Percentiles rank a stretch among this genome's conserved stretches.
Evolutionary conservation across 2,113 vertebrate genomes (phyloP).

Genomic region (Gobius niger): DNA sequence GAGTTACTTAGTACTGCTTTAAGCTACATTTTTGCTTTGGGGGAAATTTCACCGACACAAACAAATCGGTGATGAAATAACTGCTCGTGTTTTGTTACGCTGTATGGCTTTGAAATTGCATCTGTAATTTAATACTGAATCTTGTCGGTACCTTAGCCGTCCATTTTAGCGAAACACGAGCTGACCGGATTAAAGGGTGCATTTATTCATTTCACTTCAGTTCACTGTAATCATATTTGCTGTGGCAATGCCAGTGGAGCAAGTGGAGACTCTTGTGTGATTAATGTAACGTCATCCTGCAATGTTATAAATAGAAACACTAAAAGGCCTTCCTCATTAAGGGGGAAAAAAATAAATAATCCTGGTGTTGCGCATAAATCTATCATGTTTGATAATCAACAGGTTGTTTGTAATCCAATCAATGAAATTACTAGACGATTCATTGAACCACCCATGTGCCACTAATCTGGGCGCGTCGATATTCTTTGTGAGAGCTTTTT

Average conservation of each 20-base stretch:
- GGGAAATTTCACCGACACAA: no score
- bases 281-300: conserved; percentile 9
- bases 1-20: no score
- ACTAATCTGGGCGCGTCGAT: not conserved
- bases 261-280: not conserved
- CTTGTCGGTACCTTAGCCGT: not conserved
- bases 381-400: not conserved
- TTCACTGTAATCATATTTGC: conserved; percentile 34
- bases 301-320: conserved; percentile 6
- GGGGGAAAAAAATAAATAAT: not conserved
- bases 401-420: not conserved
- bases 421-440: not conserved
- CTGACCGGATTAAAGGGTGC: conserved; percentile 22
- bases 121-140: not conserved
- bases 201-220: conserved; percentile 9
- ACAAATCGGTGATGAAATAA: no score
- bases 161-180: conserved; percentile 12
- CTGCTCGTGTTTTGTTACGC: no score
- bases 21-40: no score
- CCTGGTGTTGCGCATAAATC: not conserved
- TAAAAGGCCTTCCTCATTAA: conserved; percentile 1
- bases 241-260: conserved; percentile 6
- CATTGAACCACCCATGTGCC: not conserved
- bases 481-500: not conserved
- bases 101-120: no score